phyloP scores from a whole-genome alignment of 2,888 invertebrate genomes.

The Molorchus minor region DNA sequence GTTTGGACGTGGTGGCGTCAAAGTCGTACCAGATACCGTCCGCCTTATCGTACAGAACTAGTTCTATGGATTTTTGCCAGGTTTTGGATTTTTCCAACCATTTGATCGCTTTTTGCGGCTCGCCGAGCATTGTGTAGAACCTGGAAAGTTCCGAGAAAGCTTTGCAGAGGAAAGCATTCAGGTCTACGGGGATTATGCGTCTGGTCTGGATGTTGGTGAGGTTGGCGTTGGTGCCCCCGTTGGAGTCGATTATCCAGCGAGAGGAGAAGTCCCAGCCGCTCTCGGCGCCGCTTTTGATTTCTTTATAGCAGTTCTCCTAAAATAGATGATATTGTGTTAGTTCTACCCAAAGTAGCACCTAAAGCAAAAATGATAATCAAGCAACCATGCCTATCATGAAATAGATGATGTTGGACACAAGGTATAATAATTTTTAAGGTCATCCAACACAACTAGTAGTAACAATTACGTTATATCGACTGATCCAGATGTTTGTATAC shows the following conservation, averaged over 20 bases:
- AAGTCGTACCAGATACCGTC: conserved; percentile 85
- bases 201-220: conserved; percentile 72
- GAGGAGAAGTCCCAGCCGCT: conserved; percentile 90
- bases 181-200: conserved; percentile 80
- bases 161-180: conserved; percentile 80
- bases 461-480: no score
- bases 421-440: not conserved
- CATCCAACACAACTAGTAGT: conserved; percentile 20
- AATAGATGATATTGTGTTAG: no score
- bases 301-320: conserved; percentile 45
- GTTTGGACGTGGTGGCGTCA: conserved; percentile 67
- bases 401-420: not conserved
- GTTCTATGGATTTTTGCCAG: conserved; percentile 71
- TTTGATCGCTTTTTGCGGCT: conserved; percentile 62
- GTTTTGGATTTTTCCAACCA: conserved; percentile 67
- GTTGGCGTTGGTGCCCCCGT: conserved; percentile 67
- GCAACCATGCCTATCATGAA: no score
- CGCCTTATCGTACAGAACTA: conserved; percentile 78
- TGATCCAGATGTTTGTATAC: no score
- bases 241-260: conserved; percentile 75
- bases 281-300: conserved; percentile 69
- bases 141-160: conserved; percentile 72
- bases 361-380: no score
- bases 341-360: no score
- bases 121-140: conserved; percentile 67